phyloP scores from a whole-genome alignment of 2,888 invertebrate genomes.

The Falcaria lacertinaria region DNA sequence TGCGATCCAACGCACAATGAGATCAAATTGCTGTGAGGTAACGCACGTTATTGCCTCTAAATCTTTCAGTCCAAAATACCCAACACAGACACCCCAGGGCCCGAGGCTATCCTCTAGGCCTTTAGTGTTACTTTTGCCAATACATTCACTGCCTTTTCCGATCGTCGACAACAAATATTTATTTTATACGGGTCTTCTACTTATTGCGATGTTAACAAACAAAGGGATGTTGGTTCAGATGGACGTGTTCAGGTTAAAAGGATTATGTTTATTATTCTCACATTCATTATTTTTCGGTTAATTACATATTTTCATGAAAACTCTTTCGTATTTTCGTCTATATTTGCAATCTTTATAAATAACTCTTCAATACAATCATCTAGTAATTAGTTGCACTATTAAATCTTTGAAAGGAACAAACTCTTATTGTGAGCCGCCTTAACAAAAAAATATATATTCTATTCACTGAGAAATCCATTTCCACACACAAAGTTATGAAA shows the following conservation, averaged over 20 bases:
- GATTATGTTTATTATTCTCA: conserved; percentile 17
- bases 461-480: conserved; percentile 17
- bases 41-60: conserved; percentile 75
- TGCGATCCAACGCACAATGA: conserved; percentile 71
- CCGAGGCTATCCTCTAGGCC: conserved; percentile 46
- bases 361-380: too few species aligned
- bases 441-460: conserved; percentile 14
- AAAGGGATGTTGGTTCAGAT: conserved; percentile 33
- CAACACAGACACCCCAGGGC: conserved; percentile 14
- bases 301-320: too few species aligned
- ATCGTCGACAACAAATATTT: conserved; percentile 60
- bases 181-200: conserved; percentile 47
- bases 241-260: conserved; percentile 27
- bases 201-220: conserved; percentile 68
- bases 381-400: too few species aligned
- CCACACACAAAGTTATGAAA: conserved; percentile 16
- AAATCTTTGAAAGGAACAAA: not conserved
- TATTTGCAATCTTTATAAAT: too few species aligned
- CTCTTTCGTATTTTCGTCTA: too few species aligned
- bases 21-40: conserved; percentile 57
- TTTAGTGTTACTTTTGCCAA: conserved; percentile 58
- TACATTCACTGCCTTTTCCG: conserved; percentile 45
- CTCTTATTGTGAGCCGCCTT: not conserved
- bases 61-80: conserved; percentile 58
- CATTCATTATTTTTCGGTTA: not conserved